These are phyloP conservation scores for Dermolepida albohirtum DNA, from an alignment of 2,888 invertebrate species.

Conservation along the genomic window DNA sequence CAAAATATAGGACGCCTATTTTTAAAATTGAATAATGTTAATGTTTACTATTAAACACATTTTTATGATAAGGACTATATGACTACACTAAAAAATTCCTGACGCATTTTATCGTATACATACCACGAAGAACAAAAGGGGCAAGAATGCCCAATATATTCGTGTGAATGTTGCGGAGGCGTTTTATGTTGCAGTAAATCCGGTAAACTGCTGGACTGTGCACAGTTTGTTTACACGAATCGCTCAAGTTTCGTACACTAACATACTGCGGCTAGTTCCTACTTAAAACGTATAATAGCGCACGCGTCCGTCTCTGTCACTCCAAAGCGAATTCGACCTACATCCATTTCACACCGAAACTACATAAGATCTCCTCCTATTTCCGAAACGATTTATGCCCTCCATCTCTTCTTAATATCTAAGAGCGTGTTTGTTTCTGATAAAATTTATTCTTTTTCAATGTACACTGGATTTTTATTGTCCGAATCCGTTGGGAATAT, in stretches of 20 bases:
- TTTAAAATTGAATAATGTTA: too few relatives aligned
- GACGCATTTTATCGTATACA: not conserved
- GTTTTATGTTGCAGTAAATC: slow-evolving; percentile 62
- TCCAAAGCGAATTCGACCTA: not conserved
- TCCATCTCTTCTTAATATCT: slow-evolving; percentile 40
- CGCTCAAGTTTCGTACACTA: slow-evolving; percentile 51
- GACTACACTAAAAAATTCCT: too few relatives aligned
- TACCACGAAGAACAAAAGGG: not conserved
- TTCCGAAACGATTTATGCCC: slow-evolving; percentile 36
- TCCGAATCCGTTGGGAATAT: slow-evolving; percentile 41
- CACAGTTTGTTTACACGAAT: slow-evolving; percentile 62
- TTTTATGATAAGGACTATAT: too few relatives aligned
- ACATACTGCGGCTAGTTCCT: slow-evolving; percentile 44
- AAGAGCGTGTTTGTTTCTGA: slow-evolving; percentile 44
- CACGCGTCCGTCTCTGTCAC: slow-evolving; percentile 9
- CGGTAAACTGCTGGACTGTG: slow-evolving; percentile 60
- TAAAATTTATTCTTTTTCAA: slow-evolving; percentile 43
- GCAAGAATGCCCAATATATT: slow-evolving; percentile 22
- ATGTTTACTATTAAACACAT: too few relatives aligned
- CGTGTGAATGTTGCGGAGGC: slow-evolving; percentile 53
- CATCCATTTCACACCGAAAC: slow-evolving; percentile 6
- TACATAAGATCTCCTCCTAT: slow-evolving; percentile 25
- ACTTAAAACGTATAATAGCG: slow-evolving; percentile 40
- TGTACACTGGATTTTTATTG: slow-evolving; percentile 41
- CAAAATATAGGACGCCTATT: too few relatives aligned